A percentile compares a stretch with the other conserved stretches of the same genome.
Conservation (phyloP, 1,140 invertebrate species). For the Eriocheir sinensis region DNA sequence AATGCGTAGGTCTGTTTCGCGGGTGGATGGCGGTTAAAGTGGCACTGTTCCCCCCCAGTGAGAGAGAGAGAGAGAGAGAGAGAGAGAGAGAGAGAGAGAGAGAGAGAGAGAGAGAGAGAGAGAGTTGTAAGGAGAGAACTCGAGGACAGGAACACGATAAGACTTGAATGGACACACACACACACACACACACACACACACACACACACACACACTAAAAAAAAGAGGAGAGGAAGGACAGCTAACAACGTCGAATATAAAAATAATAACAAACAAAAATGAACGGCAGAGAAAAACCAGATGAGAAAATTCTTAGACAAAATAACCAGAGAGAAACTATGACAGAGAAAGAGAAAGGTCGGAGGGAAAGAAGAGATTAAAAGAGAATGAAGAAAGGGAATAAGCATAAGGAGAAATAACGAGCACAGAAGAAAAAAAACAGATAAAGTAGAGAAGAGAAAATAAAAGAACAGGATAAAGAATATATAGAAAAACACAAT, state of each 20-base stretch:
- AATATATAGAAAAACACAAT: background rate
- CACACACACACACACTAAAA: too few relatives aligned
- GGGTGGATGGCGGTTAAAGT: background rate
- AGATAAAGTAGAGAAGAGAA: background rate
- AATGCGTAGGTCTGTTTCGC: too few relatives aligned
- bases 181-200: too few relatives aligned
- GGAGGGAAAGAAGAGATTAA: background rate
- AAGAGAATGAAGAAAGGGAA: background rate
- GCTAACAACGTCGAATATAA: too few relatives aligned
- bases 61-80: conserved; percentile 25
- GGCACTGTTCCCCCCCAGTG: background rate
- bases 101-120: conserved; percentile 3
- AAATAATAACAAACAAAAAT: too few relatives aligned
- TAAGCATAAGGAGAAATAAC: background rate
- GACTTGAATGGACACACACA: background rate
- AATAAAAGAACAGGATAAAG: background rate
- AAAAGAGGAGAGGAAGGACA: background rate
- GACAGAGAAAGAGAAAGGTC: background rate
- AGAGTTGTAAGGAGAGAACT: background rate
- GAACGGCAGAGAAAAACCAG: too few relatives aligned
- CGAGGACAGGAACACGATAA: background rate
- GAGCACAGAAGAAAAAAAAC: background rate
- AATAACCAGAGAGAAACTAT: too few relatives aligned
- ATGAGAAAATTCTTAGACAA: too few relatives aligned
- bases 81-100: conserved; percentile 18